Evolutionary conservation across 2,888 invertebrate species (phyloP), one percentile per base, ranked within the genome.

Genomic region (Drosophila glabriapex): DNA sequence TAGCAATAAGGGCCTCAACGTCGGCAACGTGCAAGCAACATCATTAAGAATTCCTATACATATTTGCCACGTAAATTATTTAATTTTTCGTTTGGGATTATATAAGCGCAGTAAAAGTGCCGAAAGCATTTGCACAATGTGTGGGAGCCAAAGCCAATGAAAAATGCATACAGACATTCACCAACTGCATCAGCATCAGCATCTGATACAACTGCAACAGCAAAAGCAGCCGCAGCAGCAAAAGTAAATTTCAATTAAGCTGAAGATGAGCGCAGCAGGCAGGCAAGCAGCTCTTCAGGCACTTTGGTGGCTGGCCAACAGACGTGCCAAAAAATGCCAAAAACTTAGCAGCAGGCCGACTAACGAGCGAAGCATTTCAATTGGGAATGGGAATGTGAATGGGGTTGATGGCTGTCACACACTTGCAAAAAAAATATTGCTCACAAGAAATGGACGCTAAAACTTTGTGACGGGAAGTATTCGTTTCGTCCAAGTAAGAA

Each of bases 81-180:
- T 90, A 87, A 91, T 90, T 76, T 90, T 84, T 62, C 35, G 39
- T 64, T 61, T 53, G 52, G 54, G 73, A 90, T 86, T 86, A 86
- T 91, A 90, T 86, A 86, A 86, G 73, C 54, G 75, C 56, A 70
- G 90, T 85, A 85, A 85, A 85, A 85, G 85, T 85, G 85, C 85
- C 85, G 90, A 91, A 85, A 91, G 85, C 85, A 77, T 84, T 91
- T 90, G 90, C 90, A 90, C 90, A 85, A 84, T 91, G 85, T 86
- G 91, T 86, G 91, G 85, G 85, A 91, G 91, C 84, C 88, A 66
- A 70, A 84, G 78, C 73, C 84, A 86, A 86, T 91, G 91, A 62
- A 82, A 85, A 85, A 85, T 85, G 76, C 85, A 78, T 82, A 60
- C 79, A 85, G 83, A 82, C 91, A 85, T 85, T 85, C 89, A 89